phyloP scores from a whole-genome alignment of 1,140 invertebrate species.

The Olivierus martensii region DNA sequence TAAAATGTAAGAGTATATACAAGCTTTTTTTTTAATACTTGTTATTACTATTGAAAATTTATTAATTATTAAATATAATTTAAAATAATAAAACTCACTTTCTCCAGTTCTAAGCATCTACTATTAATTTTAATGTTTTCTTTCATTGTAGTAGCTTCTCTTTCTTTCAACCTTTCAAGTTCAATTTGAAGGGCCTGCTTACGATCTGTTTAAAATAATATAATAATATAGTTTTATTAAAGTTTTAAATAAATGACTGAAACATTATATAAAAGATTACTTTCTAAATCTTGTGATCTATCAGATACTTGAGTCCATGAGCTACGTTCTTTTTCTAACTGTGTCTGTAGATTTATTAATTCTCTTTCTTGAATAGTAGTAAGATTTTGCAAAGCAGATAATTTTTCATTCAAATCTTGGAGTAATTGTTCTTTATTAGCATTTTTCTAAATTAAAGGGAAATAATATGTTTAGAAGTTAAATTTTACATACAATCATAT shows the following conservation, averaged over 20 bases:
- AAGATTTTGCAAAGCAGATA: constrained; percentile 54
- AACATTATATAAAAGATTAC: constrained; percentile 27
- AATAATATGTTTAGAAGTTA: no score
- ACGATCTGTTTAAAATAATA: constrained; percentile 25
- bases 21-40: no score
- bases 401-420: constrained; percentile 52
- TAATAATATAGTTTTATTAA: background rate
- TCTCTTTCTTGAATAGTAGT: constrained; percentile 67
- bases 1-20: no score
- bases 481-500: no score
- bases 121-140: constrained; percentile 67
- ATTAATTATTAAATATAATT: no score
- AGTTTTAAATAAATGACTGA: background rate
- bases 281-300: constrained; percentile 59
- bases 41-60: no score
- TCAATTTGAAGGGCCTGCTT: constrained; percentile 49
- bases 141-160: constrained; percentile 51
- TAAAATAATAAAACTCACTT: constrained; percentile 35
- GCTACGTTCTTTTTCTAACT: constrained; percentile 68
- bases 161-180: constrained; percentile 50
- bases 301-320: constrained; percentile 53
- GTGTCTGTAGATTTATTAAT: constrained; percentile 56
- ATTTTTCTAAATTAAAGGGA: constrained; percentile 6
- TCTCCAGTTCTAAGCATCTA: constrained; percentile 68
- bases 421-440: constrained; percentile 51